Evolutionary conservation across 2,888 invertebrate species (phyloP), one percentile per base, ranked within the genome.

Genomic region (Julus scanicus): DNA sequence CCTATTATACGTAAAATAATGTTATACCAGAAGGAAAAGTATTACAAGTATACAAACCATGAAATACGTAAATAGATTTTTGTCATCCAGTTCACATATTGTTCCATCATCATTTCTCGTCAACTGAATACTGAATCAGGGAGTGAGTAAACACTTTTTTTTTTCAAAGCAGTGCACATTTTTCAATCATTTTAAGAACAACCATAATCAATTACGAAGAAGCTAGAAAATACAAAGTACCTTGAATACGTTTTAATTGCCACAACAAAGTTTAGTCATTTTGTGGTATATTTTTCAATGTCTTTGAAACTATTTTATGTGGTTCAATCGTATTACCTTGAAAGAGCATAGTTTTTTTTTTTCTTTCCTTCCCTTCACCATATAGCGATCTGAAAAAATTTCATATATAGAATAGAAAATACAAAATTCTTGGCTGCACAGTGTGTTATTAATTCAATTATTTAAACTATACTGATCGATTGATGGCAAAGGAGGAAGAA

Each of bases 1-100:
- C 71, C 71, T 71, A 71, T 71, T 71, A 71, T 71, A 71, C 71
- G 71, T 71, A 71, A 20, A 71, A 71, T 11, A 63, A 9, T 71
- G 57, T 8, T 63, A 63, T 63, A 63, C 57, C 3, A 63, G 17
- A 63, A n/a, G n/a, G 6, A n/a, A 63, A 63, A 63, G 5, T 63
- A 53, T 3, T 53, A 53, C 53, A 5, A 37, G 71, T 29, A 29
- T 71, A 29, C 71, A 71, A 71, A 8, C 71, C 29, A 9, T 29
- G 11, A 29, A 29, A 71, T 71, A 71, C 71, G 71, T 71, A 71
- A 71, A 71, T 11, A 29, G 11, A 29, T 71, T 8, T 1, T 63
- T 63, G n/a, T 29, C 29, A 11, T 29, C 29, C 29, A 71, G 9
- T 29, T 71, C 29, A 29, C 29, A 6, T n/a, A n/a, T 44, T 8